Conservation (phyloP, 2,797 vertebrate species). For the Telmatherina bonti region DNA sequence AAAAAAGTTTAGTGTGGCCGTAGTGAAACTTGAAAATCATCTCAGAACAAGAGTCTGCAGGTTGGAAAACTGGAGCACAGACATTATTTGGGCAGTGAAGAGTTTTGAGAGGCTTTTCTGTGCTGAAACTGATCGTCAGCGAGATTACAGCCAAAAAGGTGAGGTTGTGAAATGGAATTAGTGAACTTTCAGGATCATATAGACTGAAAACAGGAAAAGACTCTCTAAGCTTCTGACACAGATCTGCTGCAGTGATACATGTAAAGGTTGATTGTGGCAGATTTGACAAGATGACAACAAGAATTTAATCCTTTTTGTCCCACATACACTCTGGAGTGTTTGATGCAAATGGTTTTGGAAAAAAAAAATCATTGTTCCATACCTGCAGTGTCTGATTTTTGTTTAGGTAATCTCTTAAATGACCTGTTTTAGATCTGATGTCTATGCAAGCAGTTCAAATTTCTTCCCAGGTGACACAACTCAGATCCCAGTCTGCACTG, state of each 20-base stretch:
- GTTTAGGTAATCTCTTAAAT: not conserved
- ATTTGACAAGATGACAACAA: not conserved
- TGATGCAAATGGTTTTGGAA: not conserved
- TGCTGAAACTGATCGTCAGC: constrained; percentile 35
- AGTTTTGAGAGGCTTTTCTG: constrained; percentile 42
- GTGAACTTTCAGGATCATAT: constrained; percentile 31
- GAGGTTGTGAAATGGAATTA: constrained; percentile 25
- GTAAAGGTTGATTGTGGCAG: not conserved
- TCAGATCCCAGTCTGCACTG: not conserved
- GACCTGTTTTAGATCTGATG: not conserved
- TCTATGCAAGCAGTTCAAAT: not conserved
- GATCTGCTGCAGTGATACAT: not conserved
- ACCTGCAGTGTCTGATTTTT: not conserved
- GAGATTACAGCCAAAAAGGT: constrained; percentile 26
- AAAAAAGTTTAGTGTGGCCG: constrained; percentile 7
- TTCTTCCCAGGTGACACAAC: not conserved
- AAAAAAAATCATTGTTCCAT: not conserved
- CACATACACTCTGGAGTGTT: not conserved
- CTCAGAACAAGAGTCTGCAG: constrained; percentile 7
- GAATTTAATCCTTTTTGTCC: too few species aligned
- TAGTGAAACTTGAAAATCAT: constrained; percentile 15
- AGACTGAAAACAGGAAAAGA: constrained; percentile 15
- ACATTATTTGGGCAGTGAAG: constrained; percentile 32
- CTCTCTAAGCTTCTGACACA: constrained; percentile 10
- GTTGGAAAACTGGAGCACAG: constrained; percentile 35